Percentiles rank a stretch among this genome's conserved stretches.
These are phyloP conservation scores for Lycocerus yunnanus DNA, from an alignment of 2,888 invertebrate genomes.

Conservation along the genomic window DNA sequence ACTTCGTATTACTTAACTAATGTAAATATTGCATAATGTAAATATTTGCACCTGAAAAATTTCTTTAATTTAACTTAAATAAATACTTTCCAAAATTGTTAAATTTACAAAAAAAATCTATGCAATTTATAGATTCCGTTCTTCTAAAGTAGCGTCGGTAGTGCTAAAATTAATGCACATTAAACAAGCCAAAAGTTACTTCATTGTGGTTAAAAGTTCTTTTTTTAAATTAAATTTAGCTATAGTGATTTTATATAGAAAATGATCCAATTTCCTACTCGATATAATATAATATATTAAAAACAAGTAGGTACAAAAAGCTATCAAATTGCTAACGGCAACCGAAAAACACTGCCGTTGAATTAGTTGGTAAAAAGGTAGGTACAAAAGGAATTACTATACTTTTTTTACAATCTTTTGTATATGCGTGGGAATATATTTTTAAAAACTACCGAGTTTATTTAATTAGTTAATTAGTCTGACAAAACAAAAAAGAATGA, in stretches of 20 bases:
- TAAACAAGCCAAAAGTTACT: background rate
- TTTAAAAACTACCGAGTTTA: background rate
- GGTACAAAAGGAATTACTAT: background rate
- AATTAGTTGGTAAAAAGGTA: conserved; percentile 7
- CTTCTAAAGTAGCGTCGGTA: too few relatives aligned
- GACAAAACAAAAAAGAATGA: conserved; percentile 5
- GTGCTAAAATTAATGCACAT: background rate
- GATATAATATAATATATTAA: background rate
- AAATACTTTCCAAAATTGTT: too few relatives aligned
- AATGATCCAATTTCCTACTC: background rate
- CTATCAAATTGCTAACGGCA: conserved; percentile 28
- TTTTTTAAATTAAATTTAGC: background rate
- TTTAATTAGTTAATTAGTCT: background rate
- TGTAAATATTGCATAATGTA: too few relatives aligned
- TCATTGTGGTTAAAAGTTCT: background rate
- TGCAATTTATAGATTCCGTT: too few relatives aligned
- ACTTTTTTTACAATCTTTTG: conserved; percentile 14
- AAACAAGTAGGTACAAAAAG: conserved; percentile 6
- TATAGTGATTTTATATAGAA: background rate
- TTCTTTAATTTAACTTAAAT: too few relatives aligned
- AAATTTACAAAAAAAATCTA: too few relatives aligned
- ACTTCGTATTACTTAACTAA: too few relatives aligned
- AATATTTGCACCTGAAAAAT: too few relatives aligned
- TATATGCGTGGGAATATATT: conserved; percentile 36
- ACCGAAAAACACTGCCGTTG: conserved; percentile 15